A percentile compares a stretch with the other conserved stretches of the same genome.
Evolutionary conservation across 2,797 vertebrate species (phyloP).

Genomic region (Echeneis naucrates): DNA sequence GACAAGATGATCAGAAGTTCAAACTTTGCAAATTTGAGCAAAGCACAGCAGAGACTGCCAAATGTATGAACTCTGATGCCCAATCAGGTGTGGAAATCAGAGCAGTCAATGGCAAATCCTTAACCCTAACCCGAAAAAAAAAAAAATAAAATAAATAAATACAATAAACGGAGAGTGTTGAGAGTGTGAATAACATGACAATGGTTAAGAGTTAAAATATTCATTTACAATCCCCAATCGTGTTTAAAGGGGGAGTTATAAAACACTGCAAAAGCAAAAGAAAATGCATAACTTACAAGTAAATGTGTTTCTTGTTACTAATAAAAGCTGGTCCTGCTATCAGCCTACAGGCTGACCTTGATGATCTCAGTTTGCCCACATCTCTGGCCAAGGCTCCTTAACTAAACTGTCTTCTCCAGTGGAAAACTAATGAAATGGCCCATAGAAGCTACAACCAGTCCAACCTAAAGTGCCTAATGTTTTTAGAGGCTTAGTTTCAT

Average conservation of each 20-base stretch:
- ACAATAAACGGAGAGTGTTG: background rate
- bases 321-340: conserved; percentile 55
- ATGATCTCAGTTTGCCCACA: conserved; percentile 81
- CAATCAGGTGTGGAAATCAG: background rate
- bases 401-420: conserved; percentile 47
- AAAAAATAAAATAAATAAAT: background rate
- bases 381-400: conserved; percentile 67
- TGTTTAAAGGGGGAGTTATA: conserved; percentile 6
- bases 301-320: conserved; percentile 18
- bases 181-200: conserved; percentile 11
- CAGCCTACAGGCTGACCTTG: conserved; percentile 71
- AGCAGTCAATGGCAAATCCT: conserved; percentile 1
- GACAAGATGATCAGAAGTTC: no score
- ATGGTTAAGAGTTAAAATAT: conserved; percentile 13
- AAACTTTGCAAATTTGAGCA: conserved; percentile 2
- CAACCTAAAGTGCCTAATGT: conserved; percentile 37
- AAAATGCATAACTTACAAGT: background rate
- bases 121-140: no score
- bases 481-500: conserved; percentile 33
- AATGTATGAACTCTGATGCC: background rate
- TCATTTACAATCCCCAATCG: background rate
- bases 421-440: conserved; percentile 60
- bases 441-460: conserved; percentile 21
- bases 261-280: conserved; percentile 4
- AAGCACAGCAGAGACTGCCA: background rate